Evolutionary conservation across 2,888 invertebrate genomes (phyloP).

Genomic region (Sesia apiformis): DNA sequence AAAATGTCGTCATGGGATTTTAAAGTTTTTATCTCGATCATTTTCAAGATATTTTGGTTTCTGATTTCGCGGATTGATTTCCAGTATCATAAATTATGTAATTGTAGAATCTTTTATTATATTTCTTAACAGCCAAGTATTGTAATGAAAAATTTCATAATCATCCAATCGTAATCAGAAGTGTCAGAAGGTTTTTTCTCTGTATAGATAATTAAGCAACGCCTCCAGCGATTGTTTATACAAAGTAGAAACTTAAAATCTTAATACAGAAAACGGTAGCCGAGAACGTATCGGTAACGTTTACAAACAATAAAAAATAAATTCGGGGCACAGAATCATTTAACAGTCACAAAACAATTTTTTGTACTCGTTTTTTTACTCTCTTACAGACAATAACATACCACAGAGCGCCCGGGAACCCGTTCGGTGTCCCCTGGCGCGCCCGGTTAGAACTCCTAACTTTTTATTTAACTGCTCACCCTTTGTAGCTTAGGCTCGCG

Average conservation of each 20-base stretch:
- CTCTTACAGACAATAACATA: slow-evolving; percentile 27
- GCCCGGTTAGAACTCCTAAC: slow-evolving; percentile 70
- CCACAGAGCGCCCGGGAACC: slow-evolving; percentile 50
- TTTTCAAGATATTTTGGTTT: no score
- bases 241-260: background rate
- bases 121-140: no score
- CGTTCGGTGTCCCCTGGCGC: slow-evolving; percentile 57
- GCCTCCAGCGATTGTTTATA: background rate
- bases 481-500: slow-evolving; percentile 63
- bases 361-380: background rate
- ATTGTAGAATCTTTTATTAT: no score
- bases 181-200: no score
- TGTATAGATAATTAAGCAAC: no score
- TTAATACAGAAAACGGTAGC: background rate
- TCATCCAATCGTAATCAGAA: no score
- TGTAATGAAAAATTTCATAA: no score
- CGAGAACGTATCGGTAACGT: background rate
- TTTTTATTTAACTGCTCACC: slow-evolving; percentile 67
- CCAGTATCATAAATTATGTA: no score
- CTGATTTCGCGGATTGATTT: no score
- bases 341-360: background rate
- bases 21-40: no score
- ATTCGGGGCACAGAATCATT: background rate
- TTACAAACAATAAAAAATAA: background rate
- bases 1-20: no score